phyloP scores from a whole-genome alignment of 2,888 invertebrate species.

The Pandemis corylana region DNA sequence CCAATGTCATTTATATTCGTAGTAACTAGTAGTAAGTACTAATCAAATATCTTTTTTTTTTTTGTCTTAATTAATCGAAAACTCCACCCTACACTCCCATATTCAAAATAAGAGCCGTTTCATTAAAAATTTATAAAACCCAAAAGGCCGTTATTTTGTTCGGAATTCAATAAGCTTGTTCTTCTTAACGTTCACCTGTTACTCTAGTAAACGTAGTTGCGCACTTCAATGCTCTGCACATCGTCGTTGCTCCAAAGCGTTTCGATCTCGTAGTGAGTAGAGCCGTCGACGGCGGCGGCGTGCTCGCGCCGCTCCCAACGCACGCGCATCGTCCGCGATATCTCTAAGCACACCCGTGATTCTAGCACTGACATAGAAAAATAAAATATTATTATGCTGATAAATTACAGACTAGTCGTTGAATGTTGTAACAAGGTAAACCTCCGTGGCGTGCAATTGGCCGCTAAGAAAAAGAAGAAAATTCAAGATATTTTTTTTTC shows the following conservation, averaged over 20 bases:
- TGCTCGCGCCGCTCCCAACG: slow-evolving; percentile 67
- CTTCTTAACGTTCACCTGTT: neutral
- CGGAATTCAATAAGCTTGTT: too few species aligned
- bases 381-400: neutral
- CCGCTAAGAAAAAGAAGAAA: too few species aligned
- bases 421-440: too few species aligned
- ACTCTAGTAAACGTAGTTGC: slow-evolving; percentile 66
- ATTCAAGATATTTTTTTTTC: too few species aligned
- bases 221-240: slow-evolving; percentile 73
- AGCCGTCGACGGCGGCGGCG: slow-evolving; percentile 45
- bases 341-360: slow-evolving; percentile 72
- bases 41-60: too few species aligned
- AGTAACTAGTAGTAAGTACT: neutral
- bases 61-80: too few species aligned
- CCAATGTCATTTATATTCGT: too few species aligned
- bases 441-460: too few species aligned
- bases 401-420: too few species aligned
- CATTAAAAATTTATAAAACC: slow-evolving; percentile 54
- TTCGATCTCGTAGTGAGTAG: slow-evolving; percentile 60
- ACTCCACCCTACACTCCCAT: too few species aligned
- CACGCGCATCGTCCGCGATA: slow-evolving; percentile 64
- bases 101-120: too few species aligned
- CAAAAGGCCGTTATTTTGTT: too few species aligned
- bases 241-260: slow-evolving; percentile 76
- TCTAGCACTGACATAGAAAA: slow-evolving; percentile 59